These are phyloP conservation scores for Papilio xuthus DNA, from an alignment of 1,140 invertebrate genomes.

Conservation along the genomic window DNA sequence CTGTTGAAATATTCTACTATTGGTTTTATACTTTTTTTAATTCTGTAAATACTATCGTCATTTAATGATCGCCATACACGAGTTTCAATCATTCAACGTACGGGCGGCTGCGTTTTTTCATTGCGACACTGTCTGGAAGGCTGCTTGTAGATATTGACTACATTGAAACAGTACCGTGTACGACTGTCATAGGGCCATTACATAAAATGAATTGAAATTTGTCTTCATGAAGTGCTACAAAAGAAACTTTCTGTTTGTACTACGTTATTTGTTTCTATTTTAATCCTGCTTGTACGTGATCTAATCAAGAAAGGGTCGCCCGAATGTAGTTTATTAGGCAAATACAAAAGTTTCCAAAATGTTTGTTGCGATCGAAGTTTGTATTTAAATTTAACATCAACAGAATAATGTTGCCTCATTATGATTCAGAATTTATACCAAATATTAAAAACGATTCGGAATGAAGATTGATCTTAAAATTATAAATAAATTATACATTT, in stretches of 20 bases:
- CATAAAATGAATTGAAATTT: not conserved
- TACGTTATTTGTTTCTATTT: conserved; percentile 12
- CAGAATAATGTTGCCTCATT: not conserved
- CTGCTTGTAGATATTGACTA: too few relatives aligned
- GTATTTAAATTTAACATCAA: not conserved
- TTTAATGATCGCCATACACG: too few relatives aligned
- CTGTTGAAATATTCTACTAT: too few relatives aligned
- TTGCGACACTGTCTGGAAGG: too few relatives aligned
- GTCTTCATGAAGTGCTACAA: not conserved
- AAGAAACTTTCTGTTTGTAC: conserved; percentile 16
- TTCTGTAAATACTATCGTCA: too few relatives aligned
- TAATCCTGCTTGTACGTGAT: conserved; percentile 18
- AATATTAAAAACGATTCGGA: not conserved
- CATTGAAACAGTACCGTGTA: too few relatives aligned
- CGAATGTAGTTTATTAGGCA: conserved; percentile 22
- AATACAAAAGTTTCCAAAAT: conserved; percentile 17
- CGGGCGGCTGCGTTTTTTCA: too few relatives aligned
- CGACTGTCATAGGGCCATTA: not conserved
- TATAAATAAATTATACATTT: too few relatives aligned
- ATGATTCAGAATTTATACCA: not conserved
- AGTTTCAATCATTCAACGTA: too few relatives aligned
- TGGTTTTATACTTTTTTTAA: too few relatives aligned
- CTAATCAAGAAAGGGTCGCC: conserved; percentile 21
- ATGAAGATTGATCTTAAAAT: too few relatives aligned
- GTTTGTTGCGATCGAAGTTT: conserved; percentile 6